Conservation (phyloP, 1,140 invertebrate genomes). For the Drosophila fuyamai region DNA sequence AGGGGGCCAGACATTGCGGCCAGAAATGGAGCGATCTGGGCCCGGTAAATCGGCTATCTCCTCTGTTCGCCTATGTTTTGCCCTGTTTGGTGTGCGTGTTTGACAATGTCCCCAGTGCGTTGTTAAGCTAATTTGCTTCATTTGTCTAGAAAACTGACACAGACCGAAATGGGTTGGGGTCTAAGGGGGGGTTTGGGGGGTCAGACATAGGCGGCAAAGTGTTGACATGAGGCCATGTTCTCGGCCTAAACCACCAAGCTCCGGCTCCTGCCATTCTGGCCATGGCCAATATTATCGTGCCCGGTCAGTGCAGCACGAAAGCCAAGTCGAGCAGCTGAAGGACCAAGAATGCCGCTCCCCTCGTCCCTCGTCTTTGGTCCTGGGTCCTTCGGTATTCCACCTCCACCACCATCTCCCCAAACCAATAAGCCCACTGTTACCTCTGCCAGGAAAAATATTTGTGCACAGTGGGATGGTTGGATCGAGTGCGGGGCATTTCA, state of each 20-base stretch:
- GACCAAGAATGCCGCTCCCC: constrained; percentile 23
- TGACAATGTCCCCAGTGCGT: constrained; percentile 72
- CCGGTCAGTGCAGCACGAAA: constrained; percentile 58
- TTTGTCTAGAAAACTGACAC: constrained; percentile 79
- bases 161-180: constrained; percentile 10
- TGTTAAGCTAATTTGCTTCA: constrained; percentile 83
- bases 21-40: constrained; percentile 39
- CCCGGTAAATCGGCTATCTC: constrained; percentile 28
- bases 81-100: constrained; percentile 33
- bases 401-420: constrained; percentile 2
- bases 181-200: neutral
- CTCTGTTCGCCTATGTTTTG: neutral
- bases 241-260: constrained; percentile 36
- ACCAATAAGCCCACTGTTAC: constrained; percentile 27
- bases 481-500: no score
- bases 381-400: neutral
- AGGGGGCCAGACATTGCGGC: constrained; percentile 6
- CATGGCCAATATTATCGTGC: constrained; percentile 60
- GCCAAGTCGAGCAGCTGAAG: constrained; percentile 56
- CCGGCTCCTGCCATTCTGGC: constrained; percentile 8
- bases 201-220: constrained; percentile 56
- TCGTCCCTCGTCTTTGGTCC: constrained; percentile 1
- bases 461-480: constrained; percentile 13
- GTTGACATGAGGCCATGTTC: constrained; percentile 74
- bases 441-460: constrained; percentile 15